A percentile compares a stretch with the other conserved stretches of the same genome.
These are phyloP conservation scores for Girardinichthys multiradiatus DNA, from an alignment of 2,113 vertebrate species.

Conservation along the genomic window DNA sequence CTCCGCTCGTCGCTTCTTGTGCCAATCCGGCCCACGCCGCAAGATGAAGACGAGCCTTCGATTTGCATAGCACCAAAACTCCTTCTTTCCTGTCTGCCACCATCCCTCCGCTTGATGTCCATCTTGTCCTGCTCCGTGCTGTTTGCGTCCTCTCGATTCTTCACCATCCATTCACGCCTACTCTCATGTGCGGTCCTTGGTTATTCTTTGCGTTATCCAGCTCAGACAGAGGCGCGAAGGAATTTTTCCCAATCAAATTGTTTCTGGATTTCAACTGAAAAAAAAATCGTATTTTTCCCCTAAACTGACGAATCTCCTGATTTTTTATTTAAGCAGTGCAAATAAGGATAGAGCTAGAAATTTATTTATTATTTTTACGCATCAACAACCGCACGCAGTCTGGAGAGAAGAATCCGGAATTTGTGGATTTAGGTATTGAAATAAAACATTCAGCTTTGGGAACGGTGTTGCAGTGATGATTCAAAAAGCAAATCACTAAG, in stretches of 20 bases:
- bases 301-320: conserved; percentile 27
- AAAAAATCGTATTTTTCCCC: background rate
- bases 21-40: conserved; percentile 67
- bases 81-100: conserved; percentile 39
- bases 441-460: conserved; percentile 29
- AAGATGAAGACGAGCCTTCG: conserved; percentile 65
- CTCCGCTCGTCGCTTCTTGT: conserved; percentile 60
- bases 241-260: conserved; percentile 14
- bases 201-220: conserved; percentile 54
- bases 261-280: conserved; percentile 25
- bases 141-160: conserved; percentile 58
- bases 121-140: conserved; percentile 62
- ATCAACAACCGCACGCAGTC: conserved; percentile 61
- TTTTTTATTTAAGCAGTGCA: conserved; percentile 34
- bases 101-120: conserved; percentile 60
- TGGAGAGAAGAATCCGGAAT: conserved; percentile 45
- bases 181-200: conserved; percentile 64
- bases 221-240: conserved; percentile 33
- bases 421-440: conserved; percentile 1
- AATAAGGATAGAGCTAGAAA: conserved; percentile 35
- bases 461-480: conserved; percentile 31
- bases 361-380: conserved; percentile 72
- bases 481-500: conserved; percentile 14
- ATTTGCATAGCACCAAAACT: conserved; percentile 61
- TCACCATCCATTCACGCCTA: conserved; percentile 71